Percentiles rank a stretch among this genome's conserved stretches.
Evolutionary conservation across 2,797 vertebrate species (phyloP).

Genomic region (Potorous gilbertii): DNA sequence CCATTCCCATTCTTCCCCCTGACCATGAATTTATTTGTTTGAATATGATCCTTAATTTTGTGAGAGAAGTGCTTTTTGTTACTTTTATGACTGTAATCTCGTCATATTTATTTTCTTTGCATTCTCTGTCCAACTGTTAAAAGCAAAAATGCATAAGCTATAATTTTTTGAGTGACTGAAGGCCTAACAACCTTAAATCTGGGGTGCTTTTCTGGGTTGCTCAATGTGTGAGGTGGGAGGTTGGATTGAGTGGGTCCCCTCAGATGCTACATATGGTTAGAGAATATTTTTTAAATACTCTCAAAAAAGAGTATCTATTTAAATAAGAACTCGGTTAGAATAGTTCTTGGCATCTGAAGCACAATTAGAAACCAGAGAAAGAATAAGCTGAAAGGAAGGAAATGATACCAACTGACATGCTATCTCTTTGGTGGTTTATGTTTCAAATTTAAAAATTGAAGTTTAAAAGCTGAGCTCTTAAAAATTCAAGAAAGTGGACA

Average conservation of each 20-base stretch:
- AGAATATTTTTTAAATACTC: not conserved
- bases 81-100: not conserved
- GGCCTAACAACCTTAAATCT: not conserved
- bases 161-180: not conserved
- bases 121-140: not conserved
- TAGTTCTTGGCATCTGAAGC: slow-evolving; percentile 55
- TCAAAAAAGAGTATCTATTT: not conserved
- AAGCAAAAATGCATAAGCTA: not conserved
- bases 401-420: not conserved
- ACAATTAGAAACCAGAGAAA: not conserved
- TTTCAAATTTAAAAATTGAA: not conserved
- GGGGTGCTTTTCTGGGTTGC: not conserved
- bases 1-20: not conserved
- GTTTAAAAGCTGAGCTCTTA: not conserved
- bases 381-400: not conserved
- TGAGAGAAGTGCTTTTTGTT: not conserved
- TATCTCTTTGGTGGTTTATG: not conserved
- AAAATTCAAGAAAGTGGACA: not conserved
- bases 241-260: not conserved
- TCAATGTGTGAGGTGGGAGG: not conserved
- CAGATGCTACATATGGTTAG: not conserved
- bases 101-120: not conserved
- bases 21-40: not conserved
- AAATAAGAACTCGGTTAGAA: not conserved
- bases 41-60: not conserved